These are phyloP conservation scores for Microplitis mediator DNA, from an alignment of 1,140 invertebrate genomes.

Conservation along the genomic window DNA sequence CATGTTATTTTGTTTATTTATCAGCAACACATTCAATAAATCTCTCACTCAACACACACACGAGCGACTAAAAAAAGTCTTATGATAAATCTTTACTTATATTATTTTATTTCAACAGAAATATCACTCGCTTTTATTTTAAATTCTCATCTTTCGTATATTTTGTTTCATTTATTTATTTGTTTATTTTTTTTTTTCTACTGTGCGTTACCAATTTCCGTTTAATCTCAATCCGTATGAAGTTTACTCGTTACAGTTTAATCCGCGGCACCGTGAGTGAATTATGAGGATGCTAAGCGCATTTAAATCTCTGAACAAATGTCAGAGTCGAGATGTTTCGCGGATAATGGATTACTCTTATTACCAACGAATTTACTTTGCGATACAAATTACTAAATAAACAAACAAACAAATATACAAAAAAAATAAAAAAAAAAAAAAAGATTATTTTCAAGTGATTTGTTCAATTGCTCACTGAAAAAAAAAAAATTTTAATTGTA, in stretches of 20 bases:
- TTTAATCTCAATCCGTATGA: conserved; percentile 2
- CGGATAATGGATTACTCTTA: background rate
- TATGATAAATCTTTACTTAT: conserved; percentile 38
- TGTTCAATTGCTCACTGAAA: background rate
- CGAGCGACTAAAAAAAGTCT: conserved; percentile 3
- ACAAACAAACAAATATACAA: background rate
- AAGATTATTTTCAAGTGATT: background rate
- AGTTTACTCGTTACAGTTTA: conserved; percentile 7
- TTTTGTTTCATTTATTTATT: too few relatives aligned
- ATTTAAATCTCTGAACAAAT: background rate
- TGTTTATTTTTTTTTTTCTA: conserved; percentile 21
- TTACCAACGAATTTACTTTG: background rate
- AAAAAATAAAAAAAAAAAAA: background rate
- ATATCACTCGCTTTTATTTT: conserved; percentile 47
- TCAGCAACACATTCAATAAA: background rate
- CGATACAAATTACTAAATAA: background rate
- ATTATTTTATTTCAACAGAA: conserved; percentile 39
- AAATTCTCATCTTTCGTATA: too few relatives aligned
- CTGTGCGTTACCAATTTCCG: conserved; percentile 51
- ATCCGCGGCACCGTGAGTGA: background rate
- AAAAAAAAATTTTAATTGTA: background rate
- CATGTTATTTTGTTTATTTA: background rate
- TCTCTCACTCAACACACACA: background rate
- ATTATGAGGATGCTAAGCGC: conserved; percentile 5
- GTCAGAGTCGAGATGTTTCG: background rate